A percentile compares a stretch with the other conserved stretches of the same genome.
These are phyloP conservation scores for Cyclopterus lumpus DNA, from an alignment of 2,797 vertebrate species.

Conservation along the genomic window DNA sequence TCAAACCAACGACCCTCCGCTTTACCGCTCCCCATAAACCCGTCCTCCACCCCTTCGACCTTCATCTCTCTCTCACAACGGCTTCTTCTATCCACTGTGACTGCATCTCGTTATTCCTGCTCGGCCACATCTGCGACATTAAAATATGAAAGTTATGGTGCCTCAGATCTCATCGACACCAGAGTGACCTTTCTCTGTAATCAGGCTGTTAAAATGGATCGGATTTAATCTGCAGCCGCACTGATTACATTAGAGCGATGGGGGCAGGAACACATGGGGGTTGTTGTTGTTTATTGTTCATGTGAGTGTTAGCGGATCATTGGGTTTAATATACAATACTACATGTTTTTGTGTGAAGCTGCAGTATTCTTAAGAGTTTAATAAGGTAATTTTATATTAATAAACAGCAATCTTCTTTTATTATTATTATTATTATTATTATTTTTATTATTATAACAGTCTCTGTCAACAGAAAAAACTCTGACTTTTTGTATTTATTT, in stretches of 20 bases:
- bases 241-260: constrained; percentile 26
- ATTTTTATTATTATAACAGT: neutral
- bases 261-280: neutral
- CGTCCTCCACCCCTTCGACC: neutral
- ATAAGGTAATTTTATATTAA: neutral
- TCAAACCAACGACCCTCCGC: neutral
- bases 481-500: neutral
- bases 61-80: constrained; percentile 3
- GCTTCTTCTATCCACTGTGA: neutral
- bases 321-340: neutral
- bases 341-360: neutral
- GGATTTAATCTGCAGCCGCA: constrained; percentile 21
- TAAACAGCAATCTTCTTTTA: neutral
- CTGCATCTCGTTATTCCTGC: neutral
- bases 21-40: constrained; percentile 62
- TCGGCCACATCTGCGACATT: neutral
- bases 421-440: too few species aligned
- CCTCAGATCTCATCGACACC: neutral
- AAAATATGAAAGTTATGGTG: neutral
- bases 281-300: neutral
- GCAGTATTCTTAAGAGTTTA: neutral
- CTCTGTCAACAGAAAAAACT: neutral
- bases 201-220: constrained; percentile 51
- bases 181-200: constrained; percentile 71
- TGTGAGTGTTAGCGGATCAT: neutral